Evolutionary conservation across 2,797 vertebrate genomes (phyloP).

Genomic region (Diceros bicornis): DNA sequence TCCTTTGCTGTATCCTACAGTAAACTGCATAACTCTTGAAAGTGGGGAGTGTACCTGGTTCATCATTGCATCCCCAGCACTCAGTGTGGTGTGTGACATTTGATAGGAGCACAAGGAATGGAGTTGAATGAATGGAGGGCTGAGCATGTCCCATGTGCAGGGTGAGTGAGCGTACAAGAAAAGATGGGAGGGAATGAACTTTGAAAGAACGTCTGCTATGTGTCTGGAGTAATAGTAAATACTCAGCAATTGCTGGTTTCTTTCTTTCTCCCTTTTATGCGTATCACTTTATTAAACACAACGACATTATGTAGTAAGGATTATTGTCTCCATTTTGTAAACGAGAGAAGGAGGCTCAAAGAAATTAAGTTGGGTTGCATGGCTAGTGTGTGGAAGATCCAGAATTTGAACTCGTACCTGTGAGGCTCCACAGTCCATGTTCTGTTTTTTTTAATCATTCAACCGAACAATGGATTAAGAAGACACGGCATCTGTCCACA

Average conservation of each 20-base stretch:
- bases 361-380: not conserved
- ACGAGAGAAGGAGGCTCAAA: not conserved
- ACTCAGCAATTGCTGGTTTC: not conserved
- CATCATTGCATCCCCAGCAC: not conserved
- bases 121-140: not conserved
- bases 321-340: not conserved
- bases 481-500: conserved; percentile 50
- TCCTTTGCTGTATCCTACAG: not conserved
- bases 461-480: not conserved
- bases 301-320: not conserved
- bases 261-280: not conserved
- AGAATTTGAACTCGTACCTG: not conserved
- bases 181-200: not conserved
- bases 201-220: no score
- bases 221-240: not conserved
- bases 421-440: not conserved
- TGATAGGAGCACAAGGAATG: no score
- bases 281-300: not conserved
- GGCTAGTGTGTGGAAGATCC: no score
- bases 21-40: no score
- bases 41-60: rapidly evolving
- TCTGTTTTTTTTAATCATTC: not conserved
- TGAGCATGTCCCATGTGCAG: rapidly evolving
- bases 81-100: rapidly evolving
- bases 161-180: not conserved